Evolutionary conservation across 2,797 vertebrate species (phyloP), one percentile per base, ranked within the genome.

Genomic region (Sorex maritimensis): DNA sequence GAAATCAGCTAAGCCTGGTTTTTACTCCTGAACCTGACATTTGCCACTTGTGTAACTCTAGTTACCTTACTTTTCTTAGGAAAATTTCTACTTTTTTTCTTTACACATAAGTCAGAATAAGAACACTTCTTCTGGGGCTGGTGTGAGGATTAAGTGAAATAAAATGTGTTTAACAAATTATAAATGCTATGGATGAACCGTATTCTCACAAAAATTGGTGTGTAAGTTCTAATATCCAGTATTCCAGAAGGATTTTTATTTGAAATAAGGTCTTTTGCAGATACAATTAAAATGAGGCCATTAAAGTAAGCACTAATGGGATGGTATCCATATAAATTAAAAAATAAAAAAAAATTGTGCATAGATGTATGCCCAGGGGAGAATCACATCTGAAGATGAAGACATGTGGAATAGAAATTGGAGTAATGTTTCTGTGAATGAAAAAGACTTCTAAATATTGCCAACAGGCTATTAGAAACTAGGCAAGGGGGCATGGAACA

Each of bases 191-290:
- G 2, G 1, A 11, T 28, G 21, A 74, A 65, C 24, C 67, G 23
- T 74, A 23, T 23, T 34, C 67, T 49, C 12, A 24, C 23, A n/a
- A 74, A 82, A 63, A 44, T 69, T 68, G 14, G 26, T 78, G n/a
- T 34, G 77, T 4, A 63, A 41, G 11, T 49, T 52, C 13, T 95
- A 38, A 88, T 21, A 6, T 5, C 2, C 6, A 71, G 0, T 46
- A 74, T 34, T 52, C 74, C 63, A 80, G 44, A 92, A 86, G 10
- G 26, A 13, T 77, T 1, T 28, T 93, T 83, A 77, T 67, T 91
- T 89, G 34, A 23, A 90, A 21, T 44, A 67, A 1, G 23, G 12
- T 49, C 15, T 19, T 12, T 81, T 93, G 17, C 19, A 69, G 58
- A 63, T 49, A 26, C 14, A 55, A n/a, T 90, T 87, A 28, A 77